Conservation (phyloP, 2,888 invertebrate species). For the Morpho deidamia region DNA sequence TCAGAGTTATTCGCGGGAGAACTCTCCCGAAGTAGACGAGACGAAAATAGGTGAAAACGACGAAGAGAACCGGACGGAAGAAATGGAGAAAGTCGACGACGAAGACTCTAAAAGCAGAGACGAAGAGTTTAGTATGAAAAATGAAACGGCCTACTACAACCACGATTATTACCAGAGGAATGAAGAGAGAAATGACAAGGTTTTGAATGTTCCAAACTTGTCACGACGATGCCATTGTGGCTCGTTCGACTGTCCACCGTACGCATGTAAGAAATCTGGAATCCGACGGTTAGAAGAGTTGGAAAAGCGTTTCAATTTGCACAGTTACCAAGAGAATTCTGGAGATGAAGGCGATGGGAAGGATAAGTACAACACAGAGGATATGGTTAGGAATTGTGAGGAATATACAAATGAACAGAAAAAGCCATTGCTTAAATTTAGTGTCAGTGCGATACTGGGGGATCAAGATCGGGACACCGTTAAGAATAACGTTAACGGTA, state of each 20-base stretch:
- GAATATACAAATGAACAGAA: slow-evolving; percentile 57
- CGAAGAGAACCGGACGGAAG: slow-evolving; percentile 38
- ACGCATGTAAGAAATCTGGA: slow-evolving; percentile 66
- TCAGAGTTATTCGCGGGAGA: slow-evolving; percentile 54
- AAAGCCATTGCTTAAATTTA: slow-evolving; percentile 92
- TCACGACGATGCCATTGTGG: slow-evolving; percentile 75
- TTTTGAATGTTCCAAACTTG: slow-evolving; percentile 59
- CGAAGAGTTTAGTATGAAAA: slow-evolving; percentile 54
- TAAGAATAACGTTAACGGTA: slow-evolving; percentile 55
- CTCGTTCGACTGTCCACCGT: slow-evolving; percentile 74
- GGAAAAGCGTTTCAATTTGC: slow-evolving; percentile 62
- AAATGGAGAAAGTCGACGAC: slow-evolving; percentile 49
- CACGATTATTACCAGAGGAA: slow-evolving; percentile 50
- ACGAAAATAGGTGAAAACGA: slow-evolving; percentile 48
- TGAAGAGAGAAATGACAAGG: slow-evolving; percentile 50
- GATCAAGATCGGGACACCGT: slow-evolving; percentile 59
- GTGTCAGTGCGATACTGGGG: slow-evolving; percentile 94
- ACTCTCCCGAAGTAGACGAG: slow-evolving; percentile 59
- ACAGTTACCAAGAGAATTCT: slow-evolving; percentile 59
- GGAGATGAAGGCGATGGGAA: slow-evolving; percentile 50
- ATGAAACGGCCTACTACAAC: slow-evolving; percentile 47
- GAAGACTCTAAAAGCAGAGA: slow-evolving; percentile 59
- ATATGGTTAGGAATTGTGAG: slow-evolving; percentile 61
- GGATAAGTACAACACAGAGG: slow-evolving; percentile 52
- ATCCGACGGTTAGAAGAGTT: slow-evolving; percentile 60